Percentiles rank a stretch among this genome's conserved stretches.
These are phyloP conservation scores for Steinernema carpocapsae DNA, from an alignment of 2,888 invertebrate species.

Conservation along the genomic window DNA sequence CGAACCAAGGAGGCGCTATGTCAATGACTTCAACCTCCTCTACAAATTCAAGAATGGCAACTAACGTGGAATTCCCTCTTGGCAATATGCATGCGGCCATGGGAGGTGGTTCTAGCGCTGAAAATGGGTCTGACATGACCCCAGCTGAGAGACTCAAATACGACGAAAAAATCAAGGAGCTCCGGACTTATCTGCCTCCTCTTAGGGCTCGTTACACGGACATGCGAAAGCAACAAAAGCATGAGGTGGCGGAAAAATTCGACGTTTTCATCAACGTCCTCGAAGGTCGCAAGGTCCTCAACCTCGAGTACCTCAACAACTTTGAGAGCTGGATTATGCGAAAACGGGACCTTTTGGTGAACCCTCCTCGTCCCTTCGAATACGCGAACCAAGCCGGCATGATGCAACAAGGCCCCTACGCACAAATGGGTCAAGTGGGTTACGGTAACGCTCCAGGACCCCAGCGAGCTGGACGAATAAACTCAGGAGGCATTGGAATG, in stretches of 20 bases:
- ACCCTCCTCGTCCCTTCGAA: slow-evolving; percentile 24
- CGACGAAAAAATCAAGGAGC: slow-evolving; percentile 16
- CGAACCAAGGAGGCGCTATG: slow-evolving; percentile 15
- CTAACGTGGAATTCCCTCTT: slow-evolving; percentile 3
- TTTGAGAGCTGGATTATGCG: slow-evolving; percentile 56
- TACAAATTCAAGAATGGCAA: neutral
- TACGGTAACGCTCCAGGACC: slow-evolving; percentile 24
- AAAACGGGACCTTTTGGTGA: slow-evolving; percentile 54
- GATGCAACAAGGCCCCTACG: slow-evolving; percentile 4
- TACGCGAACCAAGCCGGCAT: slow-evolving; percentile 33
- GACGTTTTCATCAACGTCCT: slow-evolving; percentile 44
- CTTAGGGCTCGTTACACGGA: neutral
- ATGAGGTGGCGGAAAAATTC: slow-evolving; percentile 6
- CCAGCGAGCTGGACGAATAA: slow-evolving; percentile 4
- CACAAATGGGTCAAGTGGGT: slow-evolving; percentile 11
- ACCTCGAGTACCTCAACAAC: slow-evolving; percentile 55
- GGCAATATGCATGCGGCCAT: neutral
- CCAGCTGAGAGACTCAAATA: slow-evolving; percentile 2
- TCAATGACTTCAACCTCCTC: neutral
- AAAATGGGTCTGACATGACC: too few relatives aligned
- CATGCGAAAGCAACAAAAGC: neutral
- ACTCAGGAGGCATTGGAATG: neutral
- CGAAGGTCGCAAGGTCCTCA: slow-evolving; percentile 53
- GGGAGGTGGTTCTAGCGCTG: neutral
- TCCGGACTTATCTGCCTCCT: neutral